Conservation (phyloP, 2,888 invertebrate genomes). For the Dolichomitus sp. region DNA sequence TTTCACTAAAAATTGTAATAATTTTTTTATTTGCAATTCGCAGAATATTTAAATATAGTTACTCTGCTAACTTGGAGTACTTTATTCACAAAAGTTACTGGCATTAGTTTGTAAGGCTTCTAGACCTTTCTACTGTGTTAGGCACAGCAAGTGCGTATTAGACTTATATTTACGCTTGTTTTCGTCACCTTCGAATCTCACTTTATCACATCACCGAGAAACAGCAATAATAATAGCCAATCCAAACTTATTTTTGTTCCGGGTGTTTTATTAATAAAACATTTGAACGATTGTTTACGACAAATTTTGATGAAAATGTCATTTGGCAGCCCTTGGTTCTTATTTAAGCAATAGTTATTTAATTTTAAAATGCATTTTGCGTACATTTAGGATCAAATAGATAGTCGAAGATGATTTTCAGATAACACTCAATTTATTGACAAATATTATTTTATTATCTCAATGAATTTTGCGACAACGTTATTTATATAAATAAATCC, state of each 20-base stretch:
- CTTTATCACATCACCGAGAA: not conserved
- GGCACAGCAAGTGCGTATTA: not conserved
- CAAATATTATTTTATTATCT: too few species aligned
- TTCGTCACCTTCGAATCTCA: conserved; percentile 10
- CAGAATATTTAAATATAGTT: not conserved
- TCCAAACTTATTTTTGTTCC: not conserved
- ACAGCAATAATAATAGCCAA: not conserved
- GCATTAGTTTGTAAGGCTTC: conserved; percentile 1
- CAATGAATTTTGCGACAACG: not conserved
- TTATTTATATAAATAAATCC: not conserved
- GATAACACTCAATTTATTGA: not conserved
- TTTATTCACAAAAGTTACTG: not conserved
- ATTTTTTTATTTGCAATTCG: not conserved
- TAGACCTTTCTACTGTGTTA: conserved; percentile 5
- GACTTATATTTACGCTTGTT: not conserved
- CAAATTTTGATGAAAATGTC: not conserved
- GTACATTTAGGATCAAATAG: not conserved
- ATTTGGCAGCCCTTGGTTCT: not conserved
- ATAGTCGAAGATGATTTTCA: not conserved
- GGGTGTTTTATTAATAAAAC: not conserved
- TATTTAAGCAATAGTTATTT: not conserved
- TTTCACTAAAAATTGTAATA: not conserved
- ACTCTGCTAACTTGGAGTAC: not conserved
- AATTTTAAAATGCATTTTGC: not conserved
- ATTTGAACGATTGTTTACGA: not conserved